Percentiles rank a stretch among this genome's conserved stretches.
Evolutionary conservation across 92 coral and sea anemone species (phyloP).

Genomic region (Siderastrea radians): DNA sequence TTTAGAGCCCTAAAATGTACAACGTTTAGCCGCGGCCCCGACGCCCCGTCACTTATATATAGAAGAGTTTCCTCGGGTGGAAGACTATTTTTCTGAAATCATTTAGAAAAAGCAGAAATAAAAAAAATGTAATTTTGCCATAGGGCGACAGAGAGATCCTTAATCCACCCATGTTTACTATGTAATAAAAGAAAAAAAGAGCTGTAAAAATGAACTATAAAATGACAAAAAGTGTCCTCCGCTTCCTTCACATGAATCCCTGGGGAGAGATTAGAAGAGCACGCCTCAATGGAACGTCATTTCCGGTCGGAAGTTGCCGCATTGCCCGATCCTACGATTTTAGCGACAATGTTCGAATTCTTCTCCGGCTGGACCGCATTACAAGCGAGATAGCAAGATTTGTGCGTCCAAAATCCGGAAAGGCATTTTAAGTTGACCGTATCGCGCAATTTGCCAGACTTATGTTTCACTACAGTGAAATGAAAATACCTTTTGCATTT

Average conservation of each 20-base stretch:
- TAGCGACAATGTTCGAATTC: constrained; percentile 70
- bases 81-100: too few relatives aligned
- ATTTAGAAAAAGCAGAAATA: too few relatives aligned
- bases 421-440: constrained; percentile 43
- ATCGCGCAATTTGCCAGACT: constrained; percentile 37
- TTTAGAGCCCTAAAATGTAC: too few relatives aligned
- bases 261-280: background rate
- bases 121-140: too few relatives aligned
- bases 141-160: too few relatives aligned
- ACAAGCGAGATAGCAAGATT: background rate
- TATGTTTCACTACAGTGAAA: constrained; percentile 38
- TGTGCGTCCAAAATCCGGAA: constrained; percentile 1
- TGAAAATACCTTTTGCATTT: constrained; percentile 22
- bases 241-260: background rate
- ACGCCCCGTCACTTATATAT: too few relatives aligned
- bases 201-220: too few relatives aligned
- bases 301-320: constrained; percentile 91
- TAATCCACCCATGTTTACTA: too few relatives aligned
- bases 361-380: constrained; percentile 44
- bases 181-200: too few relatives aligned
- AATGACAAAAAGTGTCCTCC: background rate
- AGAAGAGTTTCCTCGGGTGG: too few relatives aligned
- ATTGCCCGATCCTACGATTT: constrained; percentile 52
- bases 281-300: constrained; percentile 68
- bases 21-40: too few relatives aligned